Percentiles rank a stretch among this genome's conserved stretches.
Conservation (phyloP, 2,888 invertebrate genomes). For the Xestia rhomboidea region DNA sequence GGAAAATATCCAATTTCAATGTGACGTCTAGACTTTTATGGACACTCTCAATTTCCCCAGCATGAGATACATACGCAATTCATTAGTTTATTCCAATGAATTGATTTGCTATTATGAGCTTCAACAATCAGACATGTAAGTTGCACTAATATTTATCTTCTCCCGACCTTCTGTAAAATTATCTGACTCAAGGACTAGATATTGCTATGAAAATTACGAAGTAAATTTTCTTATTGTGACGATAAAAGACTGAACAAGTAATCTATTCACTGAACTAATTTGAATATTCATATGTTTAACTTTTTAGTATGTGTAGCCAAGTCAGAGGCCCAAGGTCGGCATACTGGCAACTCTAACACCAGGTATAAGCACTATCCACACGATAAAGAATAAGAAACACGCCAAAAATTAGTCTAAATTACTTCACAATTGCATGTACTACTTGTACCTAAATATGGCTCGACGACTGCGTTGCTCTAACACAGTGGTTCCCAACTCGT, state of each 20-base stretch:
- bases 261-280: not conserved
- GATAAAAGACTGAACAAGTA: not conserved
- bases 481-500: too few species aligned
- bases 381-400: too few species aligned
- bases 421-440: too few species aligned
- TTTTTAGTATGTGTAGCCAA: too few species aligned
- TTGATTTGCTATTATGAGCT: not conserved
- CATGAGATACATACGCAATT: not conserved
- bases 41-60: not conserved
- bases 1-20: not conserved
- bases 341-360: too few species aligned
- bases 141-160: not conserved
- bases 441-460: too few species aligned
- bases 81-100: not conserved
- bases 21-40: not conserved
- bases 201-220: not conserved
- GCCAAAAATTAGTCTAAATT: too few species aligned
- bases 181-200: not conserved
- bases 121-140: not conserved
- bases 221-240: not conserved
- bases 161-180: not conserved
- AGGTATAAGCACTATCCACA: too few species aligned
- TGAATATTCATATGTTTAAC: too few species aligned
- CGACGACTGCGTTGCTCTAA: too few species aligned
- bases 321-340: too few species aligned